Percentiles rank a stretch among this genome's conserved stretches.
phyloP scores from a whole-genome alignment of 1,140 invertebrate genomes.

The Bombus pyrosoma region DNA sequence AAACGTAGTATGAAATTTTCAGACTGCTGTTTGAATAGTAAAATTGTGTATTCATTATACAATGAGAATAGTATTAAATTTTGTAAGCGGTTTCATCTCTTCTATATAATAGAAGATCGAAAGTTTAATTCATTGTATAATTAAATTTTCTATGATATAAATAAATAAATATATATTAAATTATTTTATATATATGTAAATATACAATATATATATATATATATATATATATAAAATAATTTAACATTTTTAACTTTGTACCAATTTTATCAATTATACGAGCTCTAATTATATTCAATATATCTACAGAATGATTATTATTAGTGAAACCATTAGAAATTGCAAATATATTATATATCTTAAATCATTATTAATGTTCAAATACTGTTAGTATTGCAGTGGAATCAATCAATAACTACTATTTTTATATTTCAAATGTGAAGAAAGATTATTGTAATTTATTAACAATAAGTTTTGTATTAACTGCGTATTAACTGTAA shows the following conservation, averaged over 20 bases:
- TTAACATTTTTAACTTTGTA: constrained; percentile 8
- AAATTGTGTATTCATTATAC: not conserved
- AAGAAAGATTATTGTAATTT: constrained; percentile 39
- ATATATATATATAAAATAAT: not conserved
- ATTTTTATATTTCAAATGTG: not conserved
- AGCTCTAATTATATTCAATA: constrained; percentile 7
- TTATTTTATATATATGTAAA: not conserved
- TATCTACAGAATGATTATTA: constrained; percentile 12
- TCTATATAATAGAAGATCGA: constrained; percentile 9
- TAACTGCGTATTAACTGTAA: not conserved
- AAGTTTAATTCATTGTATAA: constrained; percentile 19
- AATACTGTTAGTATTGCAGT: constrained; percentile 65
- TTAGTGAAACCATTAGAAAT: not conserved
- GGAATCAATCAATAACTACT: not conserved
- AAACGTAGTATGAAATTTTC: not conserved
- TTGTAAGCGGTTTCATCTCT: not conserved
- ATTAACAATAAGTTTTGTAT: constrained; percentile 54
- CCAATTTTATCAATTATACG: not conserved
- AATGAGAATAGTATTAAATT: not conserved
- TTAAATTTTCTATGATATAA: no score
- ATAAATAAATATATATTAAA: not conserved
- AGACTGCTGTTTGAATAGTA: not conserved
- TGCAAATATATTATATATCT: constrained; percentile 34
- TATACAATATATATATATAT: not conserved
- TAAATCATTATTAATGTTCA: constrained; percentile 68